These are phyloP conservation scores for Alethe diademata DNA, from an alignment of 2,113 vertebrate species.

Conservation along the genomic window DNA sequence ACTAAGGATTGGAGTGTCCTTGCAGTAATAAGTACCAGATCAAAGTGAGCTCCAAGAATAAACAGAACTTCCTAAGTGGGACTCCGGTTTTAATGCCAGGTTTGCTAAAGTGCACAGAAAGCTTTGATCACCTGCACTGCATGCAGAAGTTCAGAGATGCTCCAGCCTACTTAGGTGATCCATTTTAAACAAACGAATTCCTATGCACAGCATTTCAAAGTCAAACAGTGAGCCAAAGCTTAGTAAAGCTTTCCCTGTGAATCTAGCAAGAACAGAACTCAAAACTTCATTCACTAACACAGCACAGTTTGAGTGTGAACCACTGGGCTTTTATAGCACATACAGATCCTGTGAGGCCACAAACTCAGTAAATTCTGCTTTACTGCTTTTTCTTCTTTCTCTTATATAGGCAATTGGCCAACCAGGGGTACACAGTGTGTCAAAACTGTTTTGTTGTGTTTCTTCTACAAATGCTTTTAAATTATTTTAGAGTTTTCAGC, in stretches of 20 bases:
- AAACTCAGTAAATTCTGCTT: background rate
- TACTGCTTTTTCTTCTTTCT: background rate
- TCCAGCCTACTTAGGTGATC: background rate
- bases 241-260: background rate
- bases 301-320: background rate
- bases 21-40: background rate
- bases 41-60: background rate
- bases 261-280: background rate
- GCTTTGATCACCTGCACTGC: background rate
- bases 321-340: background rate
- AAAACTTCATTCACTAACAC: background rate
- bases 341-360: background rate
- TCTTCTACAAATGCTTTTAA: background rate
- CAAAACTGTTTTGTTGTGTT: background rate
- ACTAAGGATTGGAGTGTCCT: background rate
- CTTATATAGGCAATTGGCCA: background rate
- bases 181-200: background rate
- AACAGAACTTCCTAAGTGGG: background rate
- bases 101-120: rapidly evolving
- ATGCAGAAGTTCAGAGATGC: background rate
- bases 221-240: background rate
- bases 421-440: background rate
- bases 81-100: background rate
- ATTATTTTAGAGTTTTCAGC: background rate
- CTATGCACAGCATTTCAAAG: background rate